A percentile compares a stretch with the other conserved stretches of the same genome.
These are phyloP conservation scores for Phenganax stokvisi DNA, from an alignment of 92 coral and sea anemone genomes.

Conservation along the genomic window DNA sequence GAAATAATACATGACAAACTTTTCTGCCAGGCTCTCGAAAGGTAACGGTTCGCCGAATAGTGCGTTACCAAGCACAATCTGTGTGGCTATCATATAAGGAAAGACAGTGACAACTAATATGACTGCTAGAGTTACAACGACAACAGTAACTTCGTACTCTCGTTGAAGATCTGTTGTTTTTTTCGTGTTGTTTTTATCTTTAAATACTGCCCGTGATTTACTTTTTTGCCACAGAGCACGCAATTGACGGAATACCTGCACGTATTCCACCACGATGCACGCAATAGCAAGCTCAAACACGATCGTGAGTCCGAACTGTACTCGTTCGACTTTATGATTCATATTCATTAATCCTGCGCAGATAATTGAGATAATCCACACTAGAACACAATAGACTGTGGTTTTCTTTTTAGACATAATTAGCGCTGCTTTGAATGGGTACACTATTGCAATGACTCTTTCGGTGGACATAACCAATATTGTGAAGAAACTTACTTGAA, in stretches of 20 bases:
- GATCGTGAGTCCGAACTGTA: conserved; percentile 5
- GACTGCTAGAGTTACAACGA: conserved; percentile 27
- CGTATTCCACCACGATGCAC: conserved; percentile 28
- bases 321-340: neutral
- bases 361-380: conserved; percentile 26
- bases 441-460: conserved; percentile 25
- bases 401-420: conserved; percentile 38
- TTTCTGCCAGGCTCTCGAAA: neutral
- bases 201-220: conserved; percentile 24
- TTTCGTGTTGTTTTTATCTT: neutral
- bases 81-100: conserved; percentile 24
- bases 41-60: neutral
- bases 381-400: conserved; percentile 17
- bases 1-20: conserved; percentile 19
- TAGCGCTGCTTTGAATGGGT: conserved; percentile 29
- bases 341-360: conserved; percentile 15
- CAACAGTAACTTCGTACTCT: conserved; percentile 26
- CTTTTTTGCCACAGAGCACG: conserved; percentile 33
- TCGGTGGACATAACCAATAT: conserved; percentile 37
- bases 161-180: conserved; percentile 18
- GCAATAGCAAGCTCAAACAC: conserved; percentile 20
- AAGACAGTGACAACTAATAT: conserved; percentile 27
- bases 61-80: neutral
- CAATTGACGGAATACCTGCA: conserved; percentile 24
- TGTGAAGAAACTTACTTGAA: conserved; percentile 26